Base-by-base conservation (phyloP, 2,888 invertebrate species). In the Cantharis rustica region DNA sequence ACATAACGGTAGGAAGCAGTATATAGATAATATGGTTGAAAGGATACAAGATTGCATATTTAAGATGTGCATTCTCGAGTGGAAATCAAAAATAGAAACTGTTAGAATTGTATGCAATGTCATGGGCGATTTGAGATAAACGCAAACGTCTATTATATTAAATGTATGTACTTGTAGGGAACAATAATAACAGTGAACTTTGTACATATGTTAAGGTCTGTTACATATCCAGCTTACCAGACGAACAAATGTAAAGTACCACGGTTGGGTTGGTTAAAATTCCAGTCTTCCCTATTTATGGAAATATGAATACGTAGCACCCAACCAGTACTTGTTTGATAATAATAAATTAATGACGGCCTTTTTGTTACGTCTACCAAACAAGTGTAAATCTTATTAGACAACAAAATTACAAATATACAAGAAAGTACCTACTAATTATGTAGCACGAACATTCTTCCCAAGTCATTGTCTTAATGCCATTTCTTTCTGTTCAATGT, bases 231-330 rank as follows among this genome's bases (percentile, higher is more conserved):
- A 72, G 70, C 73, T 72, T 66, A 69, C 69, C 31, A 79, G 78
- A 79, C 76, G 72, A 72, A 69, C 68, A 71, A 69, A 71, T 63
- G 17, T 71, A 62, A 71, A 71, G 71, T 75, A 70, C 77, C 61
- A 75, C 77, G 72, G 77, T 75, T 71, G 68, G 72, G 77, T 75
- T 71, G 68, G 72, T 73, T 73, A 16, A 79, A 79, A 79, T 77
- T 79, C 75, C 68, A 71, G 77, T 73, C 77, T 79, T 77, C 79
- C 77, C 77, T 72, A 71, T 79, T 79, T 79, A 77, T 75, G 75
- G 77, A 77, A 73, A 73, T 75, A 75, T 78, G 78, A 73, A 77
- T 77, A 77, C 70, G 77, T 75, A 75, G 71, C 16, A 23, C 23
- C 23, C 23, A 75, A 23, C 68, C 13, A 13, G 5, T 64, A 75